phyloP scores from a whole-genome alignment of 1,140 invertebrate genomes.

The Diorhabda carinulata region DNA sequence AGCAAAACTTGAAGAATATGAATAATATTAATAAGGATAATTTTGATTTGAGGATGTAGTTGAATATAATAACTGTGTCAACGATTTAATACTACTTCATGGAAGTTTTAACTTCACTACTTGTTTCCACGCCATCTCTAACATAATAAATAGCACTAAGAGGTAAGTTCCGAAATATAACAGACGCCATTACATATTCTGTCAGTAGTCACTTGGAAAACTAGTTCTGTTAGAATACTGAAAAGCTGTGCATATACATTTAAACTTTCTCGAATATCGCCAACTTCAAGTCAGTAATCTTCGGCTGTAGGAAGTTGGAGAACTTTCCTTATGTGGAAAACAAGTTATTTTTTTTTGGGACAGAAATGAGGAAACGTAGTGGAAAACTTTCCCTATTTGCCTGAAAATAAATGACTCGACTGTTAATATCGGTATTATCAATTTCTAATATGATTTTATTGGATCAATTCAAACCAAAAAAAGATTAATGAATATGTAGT shows the following conservation, averaged over 20 bases:
- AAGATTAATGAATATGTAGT: background rate
- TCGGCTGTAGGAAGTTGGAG: background rate
- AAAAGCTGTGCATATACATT: conserved; percentile 1
- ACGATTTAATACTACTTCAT: background rate
- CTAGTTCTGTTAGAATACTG: background rate
- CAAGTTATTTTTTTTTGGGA: background rate
- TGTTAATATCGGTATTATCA: background rate
- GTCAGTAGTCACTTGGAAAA: background rate
- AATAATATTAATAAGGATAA: background rate
- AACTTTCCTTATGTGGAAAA: conserved; percentile 7
- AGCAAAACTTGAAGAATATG: background rate
- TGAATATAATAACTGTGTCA: background rate
- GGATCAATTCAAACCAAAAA: background rate
- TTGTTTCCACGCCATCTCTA: no score
- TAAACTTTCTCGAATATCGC: background rate
- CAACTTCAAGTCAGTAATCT: conserved; percentile 5
- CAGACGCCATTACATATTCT: background rate
- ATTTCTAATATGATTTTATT: background rate
- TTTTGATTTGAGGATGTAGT: background rate
- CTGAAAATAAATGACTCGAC: background rate
- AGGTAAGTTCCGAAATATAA: background rate
- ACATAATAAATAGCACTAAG: no score
- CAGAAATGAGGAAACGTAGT: background rate
- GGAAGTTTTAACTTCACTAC: background rate
- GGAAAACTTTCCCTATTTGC: background rate